Evolutionary conservation across 1,140 invertebrate species (phyloP).

Genomic region (Uloborus diversus): DNA sequence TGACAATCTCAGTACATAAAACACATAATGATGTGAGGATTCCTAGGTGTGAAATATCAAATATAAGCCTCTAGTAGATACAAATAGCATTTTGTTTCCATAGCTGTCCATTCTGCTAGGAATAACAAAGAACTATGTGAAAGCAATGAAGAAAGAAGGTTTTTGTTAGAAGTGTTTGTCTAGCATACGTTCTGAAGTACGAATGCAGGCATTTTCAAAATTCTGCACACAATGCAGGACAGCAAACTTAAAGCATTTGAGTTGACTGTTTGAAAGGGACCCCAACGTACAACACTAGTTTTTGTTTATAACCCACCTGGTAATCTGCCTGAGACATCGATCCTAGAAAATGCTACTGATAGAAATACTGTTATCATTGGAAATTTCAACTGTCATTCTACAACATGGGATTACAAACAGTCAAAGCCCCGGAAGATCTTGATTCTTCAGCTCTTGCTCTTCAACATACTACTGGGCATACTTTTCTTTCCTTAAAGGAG

Average conservation of each 20-base stretch:
- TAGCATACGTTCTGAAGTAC: no score
- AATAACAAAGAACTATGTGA: no score
- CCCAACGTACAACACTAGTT: not conserved
- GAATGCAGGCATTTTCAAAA: not conserved
- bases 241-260: constrained; percentile 25
- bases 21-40: no score
- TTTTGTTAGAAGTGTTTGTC: no score
- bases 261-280: not conserved
- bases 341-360: constrained; percentile 5
- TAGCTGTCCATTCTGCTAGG: no score
- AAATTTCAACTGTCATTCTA: constrained; percentile 21
- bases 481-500: constrained; percentile 16
- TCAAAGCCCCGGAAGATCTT: constrained; percentile 3
- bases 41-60: no score
- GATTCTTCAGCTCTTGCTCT: not conserved
- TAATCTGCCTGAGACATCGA: not conserved
- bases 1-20: no score
- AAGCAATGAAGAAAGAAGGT: no score
- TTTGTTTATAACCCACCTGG: constrained; percentile 9
- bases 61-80: no score
- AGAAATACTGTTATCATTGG: constrained; percentile 30
- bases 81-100: no score
- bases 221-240: constrained; percentile 5
- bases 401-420: constrained; percentile 3
- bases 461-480: not conserved